phyloP scores from a whole-genome alignment of 2,113 vertebrate genomes.

The Stercorarius parasiticus region DNA sequence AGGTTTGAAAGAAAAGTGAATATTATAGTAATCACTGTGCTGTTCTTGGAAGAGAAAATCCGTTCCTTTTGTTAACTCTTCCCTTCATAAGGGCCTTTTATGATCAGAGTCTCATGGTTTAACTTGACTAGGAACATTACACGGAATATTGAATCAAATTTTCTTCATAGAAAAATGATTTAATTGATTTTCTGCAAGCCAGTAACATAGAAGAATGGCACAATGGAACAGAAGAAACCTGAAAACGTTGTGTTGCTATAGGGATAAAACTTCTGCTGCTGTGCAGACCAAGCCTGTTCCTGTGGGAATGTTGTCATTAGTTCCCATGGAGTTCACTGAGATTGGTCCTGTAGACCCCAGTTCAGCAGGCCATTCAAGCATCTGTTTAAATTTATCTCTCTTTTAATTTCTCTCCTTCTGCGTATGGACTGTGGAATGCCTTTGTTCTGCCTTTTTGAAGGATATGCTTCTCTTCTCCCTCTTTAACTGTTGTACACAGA shows the following conservation, averaged over 20 bases:
- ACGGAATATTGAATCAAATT: background rate
- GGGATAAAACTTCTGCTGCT: background rate
- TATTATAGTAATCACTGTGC: background rate
- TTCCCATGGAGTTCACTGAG: background rate
- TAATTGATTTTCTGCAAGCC: background rate
- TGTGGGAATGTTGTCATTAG: background rate
- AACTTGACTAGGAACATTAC: background rate
- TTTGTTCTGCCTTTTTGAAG: background rate
- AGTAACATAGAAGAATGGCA: background rate
- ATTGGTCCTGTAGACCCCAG: fast-evolving
- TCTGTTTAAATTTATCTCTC: background rate
- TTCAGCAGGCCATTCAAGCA: background rate
- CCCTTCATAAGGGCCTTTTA: background rate
- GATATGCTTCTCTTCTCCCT: background rate
- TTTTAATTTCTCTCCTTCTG: background rate
- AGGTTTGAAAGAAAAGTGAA: background rate
- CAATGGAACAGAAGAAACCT: background rate
- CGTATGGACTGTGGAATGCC: background rate
- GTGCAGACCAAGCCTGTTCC: background rate
- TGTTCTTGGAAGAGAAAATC: background rate
- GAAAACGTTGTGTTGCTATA: background rate
- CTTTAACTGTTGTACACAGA: background rate
- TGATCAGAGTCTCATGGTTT: background rate
- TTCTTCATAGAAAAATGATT: background rate
- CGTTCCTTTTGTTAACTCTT: background rate